Evolutionary conservation across 1,140 invertebrate species (phyloP).

Genomic region (Spodoptera frugiperda): DNA sequence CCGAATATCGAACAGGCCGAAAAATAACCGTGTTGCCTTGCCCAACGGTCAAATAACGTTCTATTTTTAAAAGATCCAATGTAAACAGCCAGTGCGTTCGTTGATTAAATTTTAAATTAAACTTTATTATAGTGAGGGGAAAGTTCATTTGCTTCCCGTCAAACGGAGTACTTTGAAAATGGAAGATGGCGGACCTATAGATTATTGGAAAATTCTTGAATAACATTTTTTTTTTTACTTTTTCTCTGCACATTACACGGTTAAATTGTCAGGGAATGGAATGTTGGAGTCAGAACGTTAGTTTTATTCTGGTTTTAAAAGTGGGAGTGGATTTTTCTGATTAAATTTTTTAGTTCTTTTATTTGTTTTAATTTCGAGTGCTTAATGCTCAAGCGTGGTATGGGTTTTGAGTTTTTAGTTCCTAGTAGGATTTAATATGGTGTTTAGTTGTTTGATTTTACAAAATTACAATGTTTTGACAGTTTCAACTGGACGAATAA

Average conservation of each 20-base stretch:
- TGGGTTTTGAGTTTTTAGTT: no score
- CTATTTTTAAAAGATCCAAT: conserved; percentile 33
- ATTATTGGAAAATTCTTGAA: conserved; percentile 34
- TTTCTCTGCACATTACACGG: background rate
- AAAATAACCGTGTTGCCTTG: background rate
- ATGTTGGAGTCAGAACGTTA: background rate
- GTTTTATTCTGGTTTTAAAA: background rate
- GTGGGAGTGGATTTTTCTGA: no score
- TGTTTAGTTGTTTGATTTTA: no score
- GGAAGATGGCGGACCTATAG: conserved; percentile 6
- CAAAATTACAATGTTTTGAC: no score
- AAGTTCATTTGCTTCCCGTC: conserved; percentile 23
- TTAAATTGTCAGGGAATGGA: background rate
- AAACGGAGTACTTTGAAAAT: conserved; percentile 11
- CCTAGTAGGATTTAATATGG: no score
- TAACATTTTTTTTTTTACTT: background rate
- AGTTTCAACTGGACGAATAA: no score
- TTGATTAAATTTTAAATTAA: conserved; percentile 33
- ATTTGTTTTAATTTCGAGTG: no score
- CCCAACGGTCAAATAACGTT: conserved; percentile 2
- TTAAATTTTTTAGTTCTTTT: no score
- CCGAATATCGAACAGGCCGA: background rate
- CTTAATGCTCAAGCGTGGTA: no score
- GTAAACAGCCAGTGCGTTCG: conserved; percentile 9
- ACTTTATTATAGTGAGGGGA: background rate